Conservation (phyloP, 1,140 invertebrate genomes). For the Conus ventricosus region DNA sequence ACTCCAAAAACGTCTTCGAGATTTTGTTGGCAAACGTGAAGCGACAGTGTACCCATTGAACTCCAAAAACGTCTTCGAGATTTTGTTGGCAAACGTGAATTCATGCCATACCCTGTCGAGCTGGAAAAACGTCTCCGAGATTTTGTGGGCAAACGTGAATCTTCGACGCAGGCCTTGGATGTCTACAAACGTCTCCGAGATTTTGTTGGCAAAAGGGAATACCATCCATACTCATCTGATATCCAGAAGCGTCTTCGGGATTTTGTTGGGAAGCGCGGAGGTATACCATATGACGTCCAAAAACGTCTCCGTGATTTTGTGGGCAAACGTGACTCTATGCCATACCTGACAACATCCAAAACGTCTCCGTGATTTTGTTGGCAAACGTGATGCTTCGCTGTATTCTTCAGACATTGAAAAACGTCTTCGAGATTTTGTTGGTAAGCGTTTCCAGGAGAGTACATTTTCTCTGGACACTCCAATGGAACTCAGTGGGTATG, state of each 20-base stretch:
- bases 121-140: neutral
- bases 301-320: conserved; percentile 26
- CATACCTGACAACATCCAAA: neutral
- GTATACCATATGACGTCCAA: neutral
- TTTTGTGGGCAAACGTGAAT: neutral
- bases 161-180: neutral
- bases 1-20: neutral
- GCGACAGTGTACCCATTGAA: neutral
- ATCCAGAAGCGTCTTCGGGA: neutral
- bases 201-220: neutral
- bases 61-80: conserved; percentile 4
- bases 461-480: neutral
- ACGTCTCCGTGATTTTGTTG: conserved; percentile 26
- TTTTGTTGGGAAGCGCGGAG: neutral
- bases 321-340: neutral
- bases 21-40: conserved; percentile 24
- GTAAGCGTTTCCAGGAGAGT: neutral
- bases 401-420: neutral
- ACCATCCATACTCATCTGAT: neutral
- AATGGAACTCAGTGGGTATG: neutral
- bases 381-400: neutral
- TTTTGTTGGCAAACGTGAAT: conserved; percentile 15
- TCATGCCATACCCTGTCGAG: neutral
- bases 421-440: conserved; percentile 24
- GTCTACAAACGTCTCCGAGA: neutral